Percentiles rank a stretch among this genome's conserved stretches.
Conservation (phyloP, 2,888 invertebrate species). For the Azorinus chamasolen region DNA sequence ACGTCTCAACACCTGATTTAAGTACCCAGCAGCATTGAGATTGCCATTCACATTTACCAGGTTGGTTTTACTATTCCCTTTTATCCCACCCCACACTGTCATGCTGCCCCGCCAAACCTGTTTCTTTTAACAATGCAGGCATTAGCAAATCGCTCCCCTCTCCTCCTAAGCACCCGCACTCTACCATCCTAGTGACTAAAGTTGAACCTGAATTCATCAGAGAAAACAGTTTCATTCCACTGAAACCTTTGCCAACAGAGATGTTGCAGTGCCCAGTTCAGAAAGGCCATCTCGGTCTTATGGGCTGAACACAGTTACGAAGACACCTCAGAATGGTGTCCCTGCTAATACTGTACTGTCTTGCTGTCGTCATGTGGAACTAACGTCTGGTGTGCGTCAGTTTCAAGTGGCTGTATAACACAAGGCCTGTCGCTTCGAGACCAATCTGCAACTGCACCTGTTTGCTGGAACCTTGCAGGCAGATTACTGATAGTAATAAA, state of each 20-base stretch:
- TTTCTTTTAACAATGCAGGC: not conserved
- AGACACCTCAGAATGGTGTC: slow-evolving; percentile 16
- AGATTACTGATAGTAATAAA: no score
- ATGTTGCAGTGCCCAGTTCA: slow-evolving; percentile 16
- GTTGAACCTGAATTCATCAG: slow-evolving; percentile 32
- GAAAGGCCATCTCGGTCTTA: no score
- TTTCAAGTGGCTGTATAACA: not conserved
- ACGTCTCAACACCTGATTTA: no score
- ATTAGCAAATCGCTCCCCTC: slow-evolving; percentile 8
- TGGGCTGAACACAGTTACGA: not conserved
- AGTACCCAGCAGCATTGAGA: slow-evolving; percentile 13
- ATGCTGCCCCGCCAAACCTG: slow-evolving; percentile 13
- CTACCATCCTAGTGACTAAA: not conserved
- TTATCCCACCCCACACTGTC: slow-evolving; percentile 16
- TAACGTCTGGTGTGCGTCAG: slow-evolving; percentile 6
- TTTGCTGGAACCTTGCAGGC: slow-evolving; percentile 1
- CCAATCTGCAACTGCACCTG: slow-evolving; percentile 12
- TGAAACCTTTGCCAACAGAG: slow-evolving; percentile 11
- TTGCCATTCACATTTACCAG: slow-evolving; percentile 1
- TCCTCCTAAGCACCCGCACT: slow-evolving; percentile 8
- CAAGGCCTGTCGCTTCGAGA: not conserved
- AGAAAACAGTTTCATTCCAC: slow-evolving; percentile 27
- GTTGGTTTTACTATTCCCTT: slow-evolving; percentile 13
- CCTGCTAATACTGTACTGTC: slow-evolving; percentile 18
- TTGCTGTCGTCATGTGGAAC: slow-evolving; percentile 17